Base-by-base conservation (phyloP, 2,797 vertebrate genomes). In the Epinephelus malabaricus region DNA sequence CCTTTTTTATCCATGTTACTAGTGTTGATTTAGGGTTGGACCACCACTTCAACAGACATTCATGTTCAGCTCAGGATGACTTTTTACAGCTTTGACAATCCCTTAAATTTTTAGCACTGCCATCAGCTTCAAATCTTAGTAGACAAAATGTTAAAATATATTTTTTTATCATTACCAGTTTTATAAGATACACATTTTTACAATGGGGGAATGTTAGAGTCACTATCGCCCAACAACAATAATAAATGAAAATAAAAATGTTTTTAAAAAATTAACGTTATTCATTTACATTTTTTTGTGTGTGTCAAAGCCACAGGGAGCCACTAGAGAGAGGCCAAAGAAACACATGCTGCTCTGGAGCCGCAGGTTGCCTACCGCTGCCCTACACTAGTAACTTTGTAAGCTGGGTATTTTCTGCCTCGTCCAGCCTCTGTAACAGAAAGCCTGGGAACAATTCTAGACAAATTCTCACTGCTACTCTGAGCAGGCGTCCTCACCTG, bases 401-500 rank as follows among this genome's bases (percentile, higher is more conserved):
- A 21, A 18, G 5, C 9, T 19, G 11, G 56, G 46, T 45, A 27
- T 60, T 69, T 78, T 54, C 10, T 47, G 17, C 21, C 47, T 65
- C 11, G n/a, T 27, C n/a, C 53, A 23, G 67, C 60, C 30, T 55
- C 40, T 74, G 75, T 30, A 59, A 64, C n/a, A n/a, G 13, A 82
- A 53, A 78, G 70, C 82, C 72, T 89, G 80, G 83, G 84, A 90
- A 86, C 81, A 80, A 68, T 23, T 60, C 27, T 2, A 46, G 54
- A 79, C 58, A 70, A 54, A 73, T 73, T 85, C 69, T 76, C 50
- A 70, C 74, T 77, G 78, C 49, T 72, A 17, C 51, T 73, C 66
- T 43, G 25, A 69, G 73, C 60, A 66, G 71, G 59, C 62, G 63
- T 90, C 86, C 85, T 87, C 85, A 89, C 82, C 87, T 92, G 88